Evolutionary conservation across 92 coral and sea anemone genomes (phyloP), one percentile per base, ranked within the genome.

Genomic region (Meandrina meandrites): DNA sequence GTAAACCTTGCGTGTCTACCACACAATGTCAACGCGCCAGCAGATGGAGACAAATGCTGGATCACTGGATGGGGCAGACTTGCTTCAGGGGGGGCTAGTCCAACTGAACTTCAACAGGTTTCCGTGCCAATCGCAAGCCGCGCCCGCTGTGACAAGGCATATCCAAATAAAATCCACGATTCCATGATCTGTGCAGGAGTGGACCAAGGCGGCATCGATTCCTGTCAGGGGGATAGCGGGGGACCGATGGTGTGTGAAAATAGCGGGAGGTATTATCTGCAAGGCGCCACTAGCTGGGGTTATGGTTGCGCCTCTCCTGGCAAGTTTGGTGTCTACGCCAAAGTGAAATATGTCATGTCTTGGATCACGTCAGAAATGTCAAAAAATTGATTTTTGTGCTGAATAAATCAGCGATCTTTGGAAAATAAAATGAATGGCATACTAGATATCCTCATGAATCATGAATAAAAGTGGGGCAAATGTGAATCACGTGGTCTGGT

Each of bases 171-270:
- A 75, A 93, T 95, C 81, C 94, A 93, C 36, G 90, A 90, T 53
- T 88, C 95, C 79, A 95, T 95, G 98, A 90, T 95, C 75, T 95
- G 98, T 72, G 95, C 95, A 21, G 95, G 95, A 67, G 75, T 87
- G 70, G 95, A 93, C 75, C 88, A 90, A 86, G 95, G 95, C 27
- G 95, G 95, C 32, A 81, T 87, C 45, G 95, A 93, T 80, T 62
- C 91, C 67, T 93, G 95, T 62, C 95, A 93, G 81, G 95, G 95
- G 34, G 95, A 93, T 58, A 90, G 93, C n/a, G 95, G 95, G 47
- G 95, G 95, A 16, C 95, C 95, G 21, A 93, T 93, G 95, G 95
- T 93, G 31, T 93, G 95, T 60, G 95, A 93, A 50, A 80, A 80
- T 35, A 91, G 83, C 31, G 95, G 95, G 34, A 82, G 84, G 27